phyloP scores from a whole-genome alignment of 2,797 vertebrate species.

The Protosalanx chinensis region DNA sequence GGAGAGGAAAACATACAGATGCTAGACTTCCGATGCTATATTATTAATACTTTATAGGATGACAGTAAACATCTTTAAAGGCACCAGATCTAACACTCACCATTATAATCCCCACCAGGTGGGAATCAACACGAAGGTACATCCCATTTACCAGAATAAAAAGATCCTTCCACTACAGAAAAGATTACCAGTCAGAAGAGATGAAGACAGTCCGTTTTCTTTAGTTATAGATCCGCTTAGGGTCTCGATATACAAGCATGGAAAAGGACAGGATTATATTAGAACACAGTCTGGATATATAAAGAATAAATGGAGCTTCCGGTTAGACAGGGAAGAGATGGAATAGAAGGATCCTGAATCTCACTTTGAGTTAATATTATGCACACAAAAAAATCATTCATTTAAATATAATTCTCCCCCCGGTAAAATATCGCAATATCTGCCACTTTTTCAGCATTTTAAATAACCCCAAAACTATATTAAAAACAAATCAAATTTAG shows the following conservation, averaged over 20 bases:
- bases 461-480: no score
- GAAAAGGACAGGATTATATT: constrained; percentile 36
- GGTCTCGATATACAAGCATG: constrained; percentile 24
- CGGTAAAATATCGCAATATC: no score
- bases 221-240: constrained; percentile 8
- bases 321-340: constrained; percentile 52
- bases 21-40: no score
- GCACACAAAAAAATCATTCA: no score
- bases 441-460: no score
- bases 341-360: constrained; percentile 35
- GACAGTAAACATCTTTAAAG: not conserved
- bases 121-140: constrained; percentile 55
- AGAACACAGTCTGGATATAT: constrained; percentile 43
- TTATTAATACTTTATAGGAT: not conserved
- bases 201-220: not conserved
- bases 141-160: constrained; percentile 50
- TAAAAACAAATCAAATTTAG: no score
- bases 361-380: not conserved
- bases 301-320: constrained; percentile 74
- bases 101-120: constrained; percentile 69
- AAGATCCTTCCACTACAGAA: constrained; percentile 28
- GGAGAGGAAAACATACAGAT: no score
- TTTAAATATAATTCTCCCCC: no score
- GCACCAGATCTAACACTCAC: constrained; percentile 46
- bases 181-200: not conserved